These are phyloP conservation scores for Antheraea assamensis DNA, from an alignment of 2,888 invertebrate species.

Conservation along the genomic window DNA sequence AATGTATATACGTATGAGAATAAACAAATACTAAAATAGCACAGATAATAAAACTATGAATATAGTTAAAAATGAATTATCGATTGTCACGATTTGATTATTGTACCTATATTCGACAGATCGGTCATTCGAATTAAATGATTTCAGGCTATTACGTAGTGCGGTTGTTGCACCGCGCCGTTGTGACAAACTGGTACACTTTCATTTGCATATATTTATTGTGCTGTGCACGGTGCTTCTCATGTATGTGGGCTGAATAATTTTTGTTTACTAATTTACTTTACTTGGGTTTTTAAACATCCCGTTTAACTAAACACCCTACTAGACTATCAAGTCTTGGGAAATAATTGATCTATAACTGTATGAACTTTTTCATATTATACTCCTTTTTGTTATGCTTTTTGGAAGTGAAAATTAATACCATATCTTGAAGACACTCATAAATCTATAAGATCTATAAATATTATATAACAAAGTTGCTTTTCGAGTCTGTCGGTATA, in stretches of 20 bases:
- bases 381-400: too few species aligned
- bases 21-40: not conserved
- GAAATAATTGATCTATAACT: too few species aligned
- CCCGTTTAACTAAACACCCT: too few species aligned
- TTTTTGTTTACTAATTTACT: too few species aligned
- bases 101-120: not conserved
- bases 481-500: too few species aligned
- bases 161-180: not conserved
- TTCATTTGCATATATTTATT: not conserved
- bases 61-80: not conserved
- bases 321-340: too few species aligned
- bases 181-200: not conserved
- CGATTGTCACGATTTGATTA: not conserved
- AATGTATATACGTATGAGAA: not conserved
- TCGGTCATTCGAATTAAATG: slow-evolving; percentile 4
- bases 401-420: too few species aligned
- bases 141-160: not conserved
- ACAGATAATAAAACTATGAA: not conserved
- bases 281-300: too few species aligned
- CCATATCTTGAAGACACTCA: too few species aligned
- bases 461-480: too few species aligned
- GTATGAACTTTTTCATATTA: too few species aligned
- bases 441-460: too few species aligned
- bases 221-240: not conserved
- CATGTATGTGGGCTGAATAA: not conserved